Conservation (phyloP, 2,888 invertebrate species). For the Cataglyphis rosenhaueri region DNA sequence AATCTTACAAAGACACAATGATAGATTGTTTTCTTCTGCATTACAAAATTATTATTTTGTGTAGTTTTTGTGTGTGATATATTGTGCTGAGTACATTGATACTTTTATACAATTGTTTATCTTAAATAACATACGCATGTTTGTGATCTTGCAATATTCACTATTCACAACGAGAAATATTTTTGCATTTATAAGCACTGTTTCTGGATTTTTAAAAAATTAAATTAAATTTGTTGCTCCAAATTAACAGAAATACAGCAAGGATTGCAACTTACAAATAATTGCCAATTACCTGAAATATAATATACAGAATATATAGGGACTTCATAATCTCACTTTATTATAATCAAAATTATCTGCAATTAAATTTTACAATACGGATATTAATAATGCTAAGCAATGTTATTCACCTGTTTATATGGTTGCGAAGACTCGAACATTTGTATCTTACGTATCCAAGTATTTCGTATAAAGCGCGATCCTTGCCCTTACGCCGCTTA, state of each 20-base stretch:
- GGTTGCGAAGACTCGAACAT: not conserved
- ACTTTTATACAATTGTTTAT: conserved; percentile 15
- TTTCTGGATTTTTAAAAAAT: not conserved
- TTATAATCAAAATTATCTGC: not conserved
- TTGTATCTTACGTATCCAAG: not conserved
- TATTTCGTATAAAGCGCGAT: not conserved
- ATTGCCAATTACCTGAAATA: conserved; percentile 17
- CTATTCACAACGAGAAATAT: not conserved
- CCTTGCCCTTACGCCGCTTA: not conserved
- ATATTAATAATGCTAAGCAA: not conserved
- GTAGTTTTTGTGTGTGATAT: not conserved
- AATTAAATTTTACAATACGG: not conserved
- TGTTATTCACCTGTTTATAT: conserved; percentile 4
- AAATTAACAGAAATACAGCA: not conserved
- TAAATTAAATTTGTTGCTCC: not conserved
- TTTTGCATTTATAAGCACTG: not conserved
- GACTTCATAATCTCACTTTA: not conserved
- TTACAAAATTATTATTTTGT: conserved; percentile 9
- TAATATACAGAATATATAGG: not conserved
- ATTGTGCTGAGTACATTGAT: not conserved
- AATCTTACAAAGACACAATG: conserved; percentile 8
- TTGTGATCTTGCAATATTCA: not conserved
- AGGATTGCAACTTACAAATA: not conserved
- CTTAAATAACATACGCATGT: conserved; percentile 7
- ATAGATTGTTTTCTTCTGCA: not conserved